Conservation (phyloP, 2,113 vertebrate genomes). For the Passer montanus region DNA sequence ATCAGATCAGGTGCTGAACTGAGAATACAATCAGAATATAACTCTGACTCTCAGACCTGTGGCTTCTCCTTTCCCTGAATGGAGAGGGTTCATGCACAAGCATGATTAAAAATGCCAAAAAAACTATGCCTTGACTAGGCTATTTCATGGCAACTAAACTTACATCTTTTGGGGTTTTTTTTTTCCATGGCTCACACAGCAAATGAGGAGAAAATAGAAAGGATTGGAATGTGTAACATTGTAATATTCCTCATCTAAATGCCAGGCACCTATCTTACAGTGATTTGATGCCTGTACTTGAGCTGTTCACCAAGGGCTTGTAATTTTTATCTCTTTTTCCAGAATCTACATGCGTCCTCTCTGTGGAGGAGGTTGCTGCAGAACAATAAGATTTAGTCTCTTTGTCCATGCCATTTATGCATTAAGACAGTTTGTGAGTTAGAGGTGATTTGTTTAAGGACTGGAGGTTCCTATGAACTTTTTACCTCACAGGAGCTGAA, state of each 20-base stretch:
- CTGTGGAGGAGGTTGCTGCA: background rate
- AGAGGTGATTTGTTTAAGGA: background rate
- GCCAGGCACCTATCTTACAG: background rate
- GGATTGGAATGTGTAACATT: background rate
- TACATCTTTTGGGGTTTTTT: background rate
- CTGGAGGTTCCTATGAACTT: background rate
- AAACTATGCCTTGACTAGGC: background rate
- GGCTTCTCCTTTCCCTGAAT: background rate
- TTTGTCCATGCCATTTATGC: background rate
- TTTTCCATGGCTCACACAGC: background rate
- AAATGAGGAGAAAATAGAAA: background rate
- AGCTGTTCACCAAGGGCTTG: background rate
- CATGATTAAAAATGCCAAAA: background rate
- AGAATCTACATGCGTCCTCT: background rate
- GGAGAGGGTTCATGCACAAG: background rate
- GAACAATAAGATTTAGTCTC: background rate
- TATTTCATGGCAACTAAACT: background rate
- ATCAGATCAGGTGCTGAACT: background rate
- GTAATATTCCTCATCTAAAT: background rate
- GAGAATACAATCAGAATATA: background rate
- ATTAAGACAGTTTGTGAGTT: background rate
- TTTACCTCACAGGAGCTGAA: background rate
- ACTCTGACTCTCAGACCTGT: background rate
- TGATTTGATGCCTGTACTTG: background rate
- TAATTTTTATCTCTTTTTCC: background rate